These are phyloP conservation scores for Gallinago undulata DNA, from an alignment of 2,113 vertebrate species.

Conservation along the genomic window DNA sequence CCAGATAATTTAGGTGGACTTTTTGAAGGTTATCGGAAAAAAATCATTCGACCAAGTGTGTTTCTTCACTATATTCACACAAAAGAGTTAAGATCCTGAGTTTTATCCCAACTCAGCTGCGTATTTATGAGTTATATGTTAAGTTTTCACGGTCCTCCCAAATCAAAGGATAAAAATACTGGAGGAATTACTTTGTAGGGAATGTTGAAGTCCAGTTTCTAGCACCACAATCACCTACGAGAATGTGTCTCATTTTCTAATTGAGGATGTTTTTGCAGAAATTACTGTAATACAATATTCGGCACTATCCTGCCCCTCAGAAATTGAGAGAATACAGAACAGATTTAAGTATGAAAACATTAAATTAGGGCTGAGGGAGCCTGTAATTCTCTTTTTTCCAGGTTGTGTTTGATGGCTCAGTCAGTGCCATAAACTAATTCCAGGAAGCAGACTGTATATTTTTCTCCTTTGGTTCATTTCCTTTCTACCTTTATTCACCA, in stretches of 20 bases:
- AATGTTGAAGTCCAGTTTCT: background rate
- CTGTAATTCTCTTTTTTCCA: background rate
- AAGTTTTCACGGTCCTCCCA: background rate
- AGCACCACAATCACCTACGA: background rate
- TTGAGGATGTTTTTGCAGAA: background rate
- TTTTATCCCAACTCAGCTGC: background rate
- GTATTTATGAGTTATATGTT: background rate
- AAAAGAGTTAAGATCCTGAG: fast-evolving
- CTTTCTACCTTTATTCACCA: background rate
- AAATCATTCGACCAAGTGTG: fast-evolving
- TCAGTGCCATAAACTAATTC: background rate
- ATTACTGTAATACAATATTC: background rate
- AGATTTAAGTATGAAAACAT: background rate
- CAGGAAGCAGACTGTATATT: background rate
- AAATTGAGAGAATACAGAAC: background rate
- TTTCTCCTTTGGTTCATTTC: background rate
- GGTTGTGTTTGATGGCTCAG: background rate
- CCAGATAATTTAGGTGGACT: background rate
- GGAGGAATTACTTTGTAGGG: background rate
- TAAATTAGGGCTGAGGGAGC: background rate
- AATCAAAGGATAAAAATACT: background rate
- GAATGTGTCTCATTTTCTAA: background rate
- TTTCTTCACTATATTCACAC: background rate
- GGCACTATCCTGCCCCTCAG: background rate
- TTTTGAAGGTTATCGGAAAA: background rate